Base-by-base conservation (phyloP, 2,888 invertebrate species). In the Mythimna loreyi region DNA sequence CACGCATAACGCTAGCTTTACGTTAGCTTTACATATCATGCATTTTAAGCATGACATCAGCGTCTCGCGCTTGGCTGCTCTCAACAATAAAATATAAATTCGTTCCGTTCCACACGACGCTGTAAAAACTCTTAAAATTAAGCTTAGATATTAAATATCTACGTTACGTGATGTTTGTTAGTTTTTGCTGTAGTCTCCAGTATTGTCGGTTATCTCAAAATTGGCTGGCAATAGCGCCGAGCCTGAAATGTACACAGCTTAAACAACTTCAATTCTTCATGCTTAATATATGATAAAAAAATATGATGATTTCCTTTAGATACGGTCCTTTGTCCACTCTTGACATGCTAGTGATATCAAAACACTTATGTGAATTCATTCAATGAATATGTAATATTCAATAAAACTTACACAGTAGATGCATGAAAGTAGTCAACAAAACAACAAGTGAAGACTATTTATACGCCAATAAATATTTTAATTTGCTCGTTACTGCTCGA, bases 1-100 rank as follows among this genome's bases (percentile, higher is more conserved):
- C 70, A 70, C 57, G 47, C 61, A 56, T 72, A 68, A 71, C 77
- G 74, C 80, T 78, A 84, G 77, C 80, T 84, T 84, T 84, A 79
- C 67, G 73, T 83, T 81, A 82, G 75, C 74, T 79, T 84, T 75
- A 86, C 83, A 85, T 84, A 83, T 81, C 85, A 75, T 81, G 77
- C 77, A 80, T 79, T 81, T 77, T 80, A 83, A 75, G 82, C 84
- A 91, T 91, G 91, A 91, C 91, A 89, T 90, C 89, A 90, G 88
- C 87, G 82, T 83, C 85, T 86, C 87, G 87, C 88, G 89, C 91
- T 85, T 87, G 88, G 87, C 77, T 87, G 89, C 87, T 75, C 83
- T 81, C 83, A 86, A 87, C 87, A 87, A 85, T 85, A 85, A 86
- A 84, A 88, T 85, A 85, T 85, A 78, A 85, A 86, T 84, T 81